Conservation (phyloP, 2,113 vertebrate species). For the Saguinus imperator region DNA sequence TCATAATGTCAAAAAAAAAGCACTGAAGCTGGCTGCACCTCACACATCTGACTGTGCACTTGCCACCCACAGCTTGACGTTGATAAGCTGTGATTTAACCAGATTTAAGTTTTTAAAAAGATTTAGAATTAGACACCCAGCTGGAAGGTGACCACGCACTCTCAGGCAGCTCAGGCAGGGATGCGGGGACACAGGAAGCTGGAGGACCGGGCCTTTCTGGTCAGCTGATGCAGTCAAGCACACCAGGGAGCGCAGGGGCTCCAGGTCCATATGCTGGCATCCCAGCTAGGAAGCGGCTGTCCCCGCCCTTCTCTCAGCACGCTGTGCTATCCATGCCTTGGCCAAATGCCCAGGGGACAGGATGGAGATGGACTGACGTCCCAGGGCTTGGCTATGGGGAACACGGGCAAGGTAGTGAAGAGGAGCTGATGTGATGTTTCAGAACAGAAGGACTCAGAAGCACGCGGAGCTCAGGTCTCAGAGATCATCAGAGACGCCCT, state of each 20-base stretch:
- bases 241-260: background rate
- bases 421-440: background rate
- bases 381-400: background rate
- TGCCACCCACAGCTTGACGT: background rate
- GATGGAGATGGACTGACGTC: background rate
- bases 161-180: background rate
- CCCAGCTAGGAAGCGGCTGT: too few relatives aligned
- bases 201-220: background rate
- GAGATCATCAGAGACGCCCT: background rate
- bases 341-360: background rate
- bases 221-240: too few relatives aligned
- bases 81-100: background rate
- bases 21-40: too few relatives aligned
- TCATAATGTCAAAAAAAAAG: background rate
- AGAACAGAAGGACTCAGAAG: background rate
- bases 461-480: background rate
- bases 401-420: background rate
- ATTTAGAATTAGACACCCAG: background rate
- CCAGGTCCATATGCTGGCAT: background rate
- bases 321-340: background rate
- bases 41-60: accelerated
- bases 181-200: accelerated
- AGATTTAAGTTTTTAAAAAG: background rate
- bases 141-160: background rate
- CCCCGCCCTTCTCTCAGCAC: background rate